Evolutionary conservation across 1,140 invertebrate species (phyloP).

Genomic region (Diorhabda sublineata): DNA sequence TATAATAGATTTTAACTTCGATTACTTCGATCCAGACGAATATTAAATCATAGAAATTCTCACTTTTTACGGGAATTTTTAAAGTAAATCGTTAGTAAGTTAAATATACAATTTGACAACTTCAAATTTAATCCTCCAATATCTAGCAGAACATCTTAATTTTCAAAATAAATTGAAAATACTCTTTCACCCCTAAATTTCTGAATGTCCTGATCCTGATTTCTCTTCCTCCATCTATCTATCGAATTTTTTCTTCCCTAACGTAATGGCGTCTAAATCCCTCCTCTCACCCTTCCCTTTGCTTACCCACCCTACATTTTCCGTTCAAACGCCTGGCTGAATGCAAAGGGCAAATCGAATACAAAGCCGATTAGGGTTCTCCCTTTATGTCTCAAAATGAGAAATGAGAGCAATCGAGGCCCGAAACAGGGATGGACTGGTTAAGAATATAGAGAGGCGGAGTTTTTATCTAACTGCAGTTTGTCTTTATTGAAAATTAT

Average conservation of each 20-base stretch:
- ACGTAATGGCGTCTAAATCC: slow-evolving; percentile 1
- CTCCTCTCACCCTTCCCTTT: background rate
- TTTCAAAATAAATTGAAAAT: background rate
- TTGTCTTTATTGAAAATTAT: too few relatives aligned
- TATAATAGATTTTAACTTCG: too few relatives aligned
- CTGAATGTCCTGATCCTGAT: background rate
- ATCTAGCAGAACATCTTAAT: too few relatives aligned
- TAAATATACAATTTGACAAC: too few relatives aligned
- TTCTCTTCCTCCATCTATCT: background rate
- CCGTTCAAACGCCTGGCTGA: background rate
- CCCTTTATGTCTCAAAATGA: slow-evolving; percentile 11
- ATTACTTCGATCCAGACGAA: too few relatives aligned
- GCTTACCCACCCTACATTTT: background rate
- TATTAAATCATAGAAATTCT: too few relatives aligned
- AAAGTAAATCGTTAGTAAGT: too few relatives aligned
- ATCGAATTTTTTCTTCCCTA: background rate
- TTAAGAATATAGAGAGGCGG: too few relatives aligned
- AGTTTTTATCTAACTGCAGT: too few relatives aligned
- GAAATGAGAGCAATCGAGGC: slow-evolving; percentile 8
- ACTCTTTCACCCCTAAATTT: background rate
- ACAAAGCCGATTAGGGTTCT: slow-evolving; percentile 7
- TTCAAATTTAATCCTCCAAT: too few relatives aligned
- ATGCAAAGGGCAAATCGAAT: slow-evolving; percentile 1
- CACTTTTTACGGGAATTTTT: too few relatives aligned
- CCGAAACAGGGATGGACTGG: background rate